phyloP scores from a whole-genome alignment of 2,797 vertebrate species.

The Hypotaenidia okinawae region DNA sequence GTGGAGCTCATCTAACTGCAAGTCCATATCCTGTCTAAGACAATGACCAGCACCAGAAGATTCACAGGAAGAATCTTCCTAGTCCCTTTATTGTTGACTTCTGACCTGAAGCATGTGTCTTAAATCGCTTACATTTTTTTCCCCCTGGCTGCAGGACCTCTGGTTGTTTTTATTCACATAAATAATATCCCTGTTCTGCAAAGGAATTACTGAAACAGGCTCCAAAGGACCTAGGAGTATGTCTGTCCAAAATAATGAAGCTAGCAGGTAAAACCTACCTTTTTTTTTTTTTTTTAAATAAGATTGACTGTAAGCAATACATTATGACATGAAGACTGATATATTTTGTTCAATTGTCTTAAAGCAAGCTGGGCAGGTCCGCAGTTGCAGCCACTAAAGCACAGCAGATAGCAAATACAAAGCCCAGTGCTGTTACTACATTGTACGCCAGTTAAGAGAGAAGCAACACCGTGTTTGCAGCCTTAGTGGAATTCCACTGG shows the following conservation, averaged over 20 bases:
- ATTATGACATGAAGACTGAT: neutral
- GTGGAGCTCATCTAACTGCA: neutral
- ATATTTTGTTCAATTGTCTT: neutral
- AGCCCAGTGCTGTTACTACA: neutral
- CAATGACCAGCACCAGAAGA: constrained; percentile 1
- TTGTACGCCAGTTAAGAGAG: neutral
- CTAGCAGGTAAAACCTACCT: neutral
- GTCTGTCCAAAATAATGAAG: neutral
- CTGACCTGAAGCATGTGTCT: constrained; percentile 4
- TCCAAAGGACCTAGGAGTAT: neutral
- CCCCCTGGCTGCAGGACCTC: neutral
- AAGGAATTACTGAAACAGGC: constrained; percentile 19
- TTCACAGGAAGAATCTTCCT: neutral
- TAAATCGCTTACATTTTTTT: neutral
- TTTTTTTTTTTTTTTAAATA: neutral
- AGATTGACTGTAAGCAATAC: neutral
- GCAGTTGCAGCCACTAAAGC: neutral
- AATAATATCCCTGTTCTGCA: constrained; percentile 6
- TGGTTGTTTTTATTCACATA: neutral
- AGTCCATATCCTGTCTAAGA: neutral
- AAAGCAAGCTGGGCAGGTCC: neutral
- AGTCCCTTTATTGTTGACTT: neutral
- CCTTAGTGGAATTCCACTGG: constrained; percentile 56
- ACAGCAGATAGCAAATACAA: neutral
- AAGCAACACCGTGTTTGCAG: constrained; percentile 59